phyloP scores from a whole-genome alignment of 2,113 vertebrate genomes.

The Xenus cinereus region DNA sequence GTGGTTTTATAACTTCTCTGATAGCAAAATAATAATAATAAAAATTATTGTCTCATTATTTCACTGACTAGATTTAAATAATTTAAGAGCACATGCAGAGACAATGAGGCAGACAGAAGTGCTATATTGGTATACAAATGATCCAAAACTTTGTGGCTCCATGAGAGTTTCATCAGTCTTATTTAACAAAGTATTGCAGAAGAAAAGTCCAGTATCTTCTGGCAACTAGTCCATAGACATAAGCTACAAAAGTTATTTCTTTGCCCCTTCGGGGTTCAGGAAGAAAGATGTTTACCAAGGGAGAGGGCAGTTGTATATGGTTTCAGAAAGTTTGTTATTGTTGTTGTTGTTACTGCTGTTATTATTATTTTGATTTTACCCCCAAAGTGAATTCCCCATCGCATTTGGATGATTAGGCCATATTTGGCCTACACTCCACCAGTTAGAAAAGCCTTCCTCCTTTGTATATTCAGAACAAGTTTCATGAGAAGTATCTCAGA shows the following conservation, averaged over 20 bases:
- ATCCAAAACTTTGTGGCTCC: not conserved
- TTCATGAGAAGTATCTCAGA: conserved; percentile 79
- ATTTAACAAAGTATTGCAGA: not conserved
- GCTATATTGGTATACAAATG: not conserved
- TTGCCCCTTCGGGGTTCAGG: not conserved
- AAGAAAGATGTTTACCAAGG: not conserved
- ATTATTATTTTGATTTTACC: not conserved
- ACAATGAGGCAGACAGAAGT: not conserved
- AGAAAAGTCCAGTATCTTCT: not conserved
- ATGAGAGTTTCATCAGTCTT: not conserved
- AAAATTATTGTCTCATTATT: not conserved
- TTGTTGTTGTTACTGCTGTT: not conserved
- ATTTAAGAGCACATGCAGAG: not conserved
- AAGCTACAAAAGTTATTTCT: not conserved
- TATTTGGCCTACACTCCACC: conserved; percentile 9
- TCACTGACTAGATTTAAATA: not conserved
- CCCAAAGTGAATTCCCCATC: not conserved
- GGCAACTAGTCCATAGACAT: not conserved
- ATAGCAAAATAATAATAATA: not conserved
- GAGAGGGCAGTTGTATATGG: not conserved
- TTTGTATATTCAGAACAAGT: conserved; percentile 78
- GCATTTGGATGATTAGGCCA: conserved; percentile 4
- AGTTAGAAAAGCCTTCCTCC: conserved; percentile 54
- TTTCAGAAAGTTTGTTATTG: not conserved
- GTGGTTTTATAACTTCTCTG: not conserved